A percentile compares a stretch with the other conserved stretches of the same genome.
Conservation (phyloP, 2,888 invertebrate species). For the Crossocerus cetratus region DNA sequence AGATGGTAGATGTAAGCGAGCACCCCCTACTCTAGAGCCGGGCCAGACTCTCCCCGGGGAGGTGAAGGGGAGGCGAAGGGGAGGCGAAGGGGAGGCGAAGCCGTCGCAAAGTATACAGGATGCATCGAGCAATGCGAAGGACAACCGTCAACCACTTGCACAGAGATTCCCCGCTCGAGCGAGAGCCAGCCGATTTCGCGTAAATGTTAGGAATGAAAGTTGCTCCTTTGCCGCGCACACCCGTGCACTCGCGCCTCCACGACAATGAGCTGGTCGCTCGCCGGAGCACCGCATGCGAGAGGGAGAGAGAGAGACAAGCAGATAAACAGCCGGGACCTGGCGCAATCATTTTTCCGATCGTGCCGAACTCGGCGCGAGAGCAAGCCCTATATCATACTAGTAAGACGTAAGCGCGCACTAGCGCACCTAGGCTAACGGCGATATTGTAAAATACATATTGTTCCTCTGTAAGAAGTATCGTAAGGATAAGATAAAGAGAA, state of each 20-base stretch:
- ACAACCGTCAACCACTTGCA: neutral
- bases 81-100: slow-evolving; percentile 14
- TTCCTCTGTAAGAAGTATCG: neutral
- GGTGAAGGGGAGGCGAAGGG: too few species aligned
- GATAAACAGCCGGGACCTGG: slow-evolving; percentile 2
- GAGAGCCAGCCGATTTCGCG: neutral
- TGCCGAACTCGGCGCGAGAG: neutral
- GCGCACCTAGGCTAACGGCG: slow-evolving; percentile 3
- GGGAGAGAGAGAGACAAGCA: neutral
- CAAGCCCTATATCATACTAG: neutral
- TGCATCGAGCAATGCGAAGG: slow-evolving; percentile 4
- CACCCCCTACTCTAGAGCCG: neutral
- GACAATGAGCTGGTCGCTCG: slow-evolving; percentile 5
- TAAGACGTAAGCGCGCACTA: neutral
- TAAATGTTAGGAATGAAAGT: slow-evolving; percentile 43
- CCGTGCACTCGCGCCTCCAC: slow-evolving; percentile 42
- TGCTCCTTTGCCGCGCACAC: slow-evolving; percentile 51
- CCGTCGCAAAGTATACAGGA: slow-evolving; percentile 38
- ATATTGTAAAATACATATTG: slow-evolving; percentile 1
- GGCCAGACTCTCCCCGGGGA: slow-evolving; percentile 29
- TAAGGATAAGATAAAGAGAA: slow-evolving; percentile 1
- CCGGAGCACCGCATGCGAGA: neutral
- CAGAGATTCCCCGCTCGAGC: too few species aligned
- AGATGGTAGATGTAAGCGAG: too few species aligned
- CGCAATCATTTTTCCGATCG: neutral